A percentile compares a stretch with the other conserved stretches of the same genome.
phyloP scores from a whole-genome alignment of 2,797 vertebrate species.

The Amblyopsis hoosieri region DNA sequence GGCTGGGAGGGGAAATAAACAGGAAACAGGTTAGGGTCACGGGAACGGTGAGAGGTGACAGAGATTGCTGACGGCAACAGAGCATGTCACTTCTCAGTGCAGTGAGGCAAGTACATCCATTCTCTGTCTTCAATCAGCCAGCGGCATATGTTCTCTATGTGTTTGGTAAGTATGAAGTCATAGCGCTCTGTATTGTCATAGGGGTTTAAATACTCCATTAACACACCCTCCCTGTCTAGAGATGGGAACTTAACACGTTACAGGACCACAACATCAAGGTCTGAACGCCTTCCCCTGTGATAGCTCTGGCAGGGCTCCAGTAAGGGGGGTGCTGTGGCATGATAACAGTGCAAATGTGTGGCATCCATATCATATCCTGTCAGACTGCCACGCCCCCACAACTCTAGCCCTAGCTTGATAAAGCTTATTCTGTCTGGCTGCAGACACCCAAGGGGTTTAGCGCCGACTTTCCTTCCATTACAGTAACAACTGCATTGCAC shows the following conservation, averaged over 20 bases:
- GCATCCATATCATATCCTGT: conserved; percentile 4
- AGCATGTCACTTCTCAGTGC: not conserved
- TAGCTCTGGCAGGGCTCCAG: conserved; percentile 15
- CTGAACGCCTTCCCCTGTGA: conserved; percentile 20
- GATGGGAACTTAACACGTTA: conserved; percentile 29
- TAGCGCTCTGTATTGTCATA: conserved; percentile 15
- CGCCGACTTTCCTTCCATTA: not conserved
- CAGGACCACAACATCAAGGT: conserved; percentile 43
- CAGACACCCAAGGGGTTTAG: not conserved
- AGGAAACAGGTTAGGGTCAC: not conserved
- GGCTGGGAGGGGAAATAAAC: conserved; percentile 15
- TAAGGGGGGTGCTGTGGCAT: not conserved
- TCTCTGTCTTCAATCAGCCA: not conserved
- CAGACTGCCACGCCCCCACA: not conserved
- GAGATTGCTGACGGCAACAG: not conserved
- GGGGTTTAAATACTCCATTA: conserved; percentile 16
- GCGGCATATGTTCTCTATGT: conserved; percentile 32
- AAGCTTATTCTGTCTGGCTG: not conserved
- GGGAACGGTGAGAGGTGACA: conserved; percentile 4
- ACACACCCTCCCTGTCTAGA: conserved; percentile 23
- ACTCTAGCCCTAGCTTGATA: not conserved
- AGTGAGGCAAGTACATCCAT: too few species aligned
- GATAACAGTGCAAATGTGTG: conserved; percentile 18
- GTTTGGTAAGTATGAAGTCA: conserved; percentile 46
- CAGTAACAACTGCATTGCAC: not conserved